These are phyloP conservation scores for Diplolepis rosae DNA, from an alignment of 2,888 invertebrate species.

Conservation along the genomic window DNA sequence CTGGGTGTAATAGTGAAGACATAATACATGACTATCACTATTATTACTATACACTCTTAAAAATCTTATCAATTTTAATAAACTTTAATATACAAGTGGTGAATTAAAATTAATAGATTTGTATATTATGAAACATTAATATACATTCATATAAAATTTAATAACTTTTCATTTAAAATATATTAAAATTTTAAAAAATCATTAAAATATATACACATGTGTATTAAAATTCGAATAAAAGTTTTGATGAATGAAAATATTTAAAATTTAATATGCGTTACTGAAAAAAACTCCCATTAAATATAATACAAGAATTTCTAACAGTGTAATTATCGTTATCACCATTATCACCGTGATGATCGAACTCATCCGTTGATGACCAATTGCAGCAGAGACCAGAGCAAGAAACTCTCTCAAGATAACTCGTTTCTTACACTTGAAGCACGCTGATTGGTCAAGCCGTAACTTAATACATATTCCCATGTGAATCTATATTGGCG, in stretches of 20 bases:
- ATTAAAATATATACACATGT: background rate
- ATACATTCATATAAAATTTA: too few relatives aligned
- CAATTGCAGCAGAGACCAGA: background rate
- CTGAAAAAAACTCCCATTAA: background rate
- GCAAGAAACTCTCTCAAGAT: conserved; percentile 25
- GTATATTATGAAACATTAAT: too few relatives aligned
- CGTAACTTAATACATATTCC: background rate
- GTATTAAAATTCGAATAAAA: too few relatives aligned
- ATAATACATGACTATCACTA: background rate
- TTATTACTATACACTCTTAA: background rate
- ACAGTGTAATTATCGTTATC: background rate
- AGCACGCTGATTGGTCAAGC: conserved; percentile 21
- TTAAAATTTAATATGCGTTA: too few relatives aligned
- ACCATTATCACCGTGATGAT: background rate
- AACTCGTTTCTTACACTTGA: conserved; percentile 36
- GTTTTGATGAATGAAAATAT: too few relatives aligned
- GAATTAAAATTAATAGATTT: too few relatives aligned
- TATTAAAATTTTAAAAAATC: too few relatives aligned
- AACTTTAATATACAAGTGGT: too few relatives aligned
- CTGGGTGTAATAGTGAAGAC: too few relatives aligned
- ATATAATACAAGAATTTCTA: background rate
- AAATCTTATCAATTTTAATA: too few relatives aligned
- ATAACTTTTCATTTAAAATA: too few relatives aligned
- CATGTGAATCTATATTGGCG: background rate
- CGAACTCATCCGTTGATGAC: background rate